These are phyloP conservation scores for Argynnis bischoffii DNA, from an alignment of 2,888 invertebrate genomes.

Conservation along the genomic window DNA sequence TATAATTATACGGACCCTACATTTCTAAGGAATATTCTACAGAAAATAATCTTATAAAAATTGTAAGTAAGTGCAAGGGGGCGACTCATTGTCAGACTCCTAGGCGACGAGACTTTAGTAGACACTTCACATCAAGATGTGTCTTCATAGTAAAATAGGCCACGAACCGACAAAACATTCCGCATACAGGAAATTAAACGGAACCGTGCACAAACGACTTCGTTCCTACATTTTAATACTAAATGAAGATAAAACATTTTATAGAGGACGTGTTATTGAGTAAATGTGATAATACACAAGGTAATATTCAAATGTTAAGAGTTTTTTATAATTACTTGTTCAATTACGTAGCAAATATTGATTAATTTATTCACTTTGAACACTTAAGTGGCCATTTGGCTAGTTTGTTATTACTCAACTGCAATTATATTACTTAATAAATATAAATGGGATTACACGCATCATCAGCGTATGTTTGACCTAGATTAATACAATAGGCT, in stretches of 20 bases:
- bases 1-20: no score
- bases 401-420: conserved; percentile 28
- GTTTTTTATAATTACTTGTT: conserved; percentile 16
- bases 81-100: conserved; percentile 46
- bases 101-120: conserved; percentile 46
- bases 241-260: conserved; percentile 12
- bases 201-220: conserved; percentile 42
- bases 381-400: conserved; percentile 28
- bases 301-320: conserved; percentile 5
- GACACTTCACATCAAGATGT: conserved; percentile 40
- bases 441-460: conserved; percentile 37
- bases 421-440: conserved; percentile 31
- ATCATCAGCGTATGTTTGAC: conserved; percentile 32
- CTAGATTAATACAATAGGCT: conserved; percentile 13
- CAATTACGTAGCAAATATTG: conserved; percentile 23
- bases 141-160: conserved; percentile 68
- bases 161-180: conserved; percentile 56
- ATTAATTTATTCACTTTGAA: conserved; percentile 29
- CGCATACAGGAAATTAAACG: conserved; percentile 59
- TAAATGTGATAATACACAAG: conserved; percentile 18
- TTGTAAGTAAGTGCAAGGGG: conserved; percentile 13
- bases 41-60: conserved; percentile 16
- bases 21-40: background rate
- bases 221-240: conserved; percentile 19
- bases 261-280: conserved; percentile 21